Conservation (phyloP, 2,113 vertebrate species). For the Mustelus asterias region DNA sequence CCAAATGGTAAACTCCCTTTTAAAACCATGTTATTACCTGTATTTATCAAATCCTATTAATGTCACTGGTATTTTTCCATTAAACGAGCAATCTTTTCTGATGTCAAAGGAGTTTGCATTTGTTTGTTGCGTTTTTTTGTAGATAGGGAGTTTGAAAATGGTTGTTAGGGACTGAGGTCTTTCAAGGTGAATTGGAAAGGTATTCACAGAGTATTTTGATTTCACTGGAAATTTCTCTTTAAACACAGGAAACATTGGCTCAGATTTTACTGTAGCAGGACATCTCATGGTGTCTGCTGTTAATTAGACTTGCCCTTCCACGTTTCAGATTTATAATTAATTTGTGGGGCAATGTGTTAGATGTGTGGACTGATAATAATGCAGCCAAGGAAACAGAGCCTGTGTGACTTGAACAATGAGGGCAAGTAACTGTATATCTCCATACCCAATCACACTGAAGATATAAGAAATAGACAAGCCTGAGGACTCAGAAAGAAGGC, state of each 20-base stretch:
- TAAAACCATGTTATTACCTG: slow-evolving; percentile 31
- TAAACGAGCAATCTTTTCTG: neutral
- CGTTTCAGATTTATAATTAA: neutral
- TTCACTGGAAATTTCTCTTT: neutral
- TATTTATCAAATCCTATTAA: slow-evolving; percentile 47
- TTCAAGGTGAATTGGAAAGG: neutral
- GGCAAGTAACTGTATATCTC: neutral
- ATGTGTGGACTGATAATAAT: neutral
- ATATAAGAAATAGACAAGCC: neutral
- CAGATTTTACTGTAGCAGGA: neutral
- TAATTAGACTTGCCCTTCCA: neutral
- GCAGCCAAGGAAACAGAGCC: neutral
- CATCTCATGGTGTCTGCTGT: neutral
- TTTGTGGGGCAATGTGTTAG: neutral
- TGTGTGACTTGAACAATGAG: neutral
- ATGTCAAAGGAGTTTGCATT: neutral
- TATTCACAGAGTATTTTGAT: neutral
- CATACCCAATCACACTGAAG: neutral
- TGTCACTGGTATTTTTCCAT: slow-evolving; percentile 15
- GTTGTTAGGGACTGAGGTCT: neutral
- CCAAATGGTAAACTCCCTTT: slow-evolving; percentile 48
- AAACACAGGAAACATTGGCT: neutral
- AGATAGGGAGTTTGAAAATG: neutral
- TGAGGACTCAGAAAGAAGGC: neutral
- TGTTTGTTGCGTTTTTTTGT: neutral